Evolutionary conservation across 2,888 invertebrate genomes (phyloP).

Genomic region (Pristionchus entomophagus): DNA sequence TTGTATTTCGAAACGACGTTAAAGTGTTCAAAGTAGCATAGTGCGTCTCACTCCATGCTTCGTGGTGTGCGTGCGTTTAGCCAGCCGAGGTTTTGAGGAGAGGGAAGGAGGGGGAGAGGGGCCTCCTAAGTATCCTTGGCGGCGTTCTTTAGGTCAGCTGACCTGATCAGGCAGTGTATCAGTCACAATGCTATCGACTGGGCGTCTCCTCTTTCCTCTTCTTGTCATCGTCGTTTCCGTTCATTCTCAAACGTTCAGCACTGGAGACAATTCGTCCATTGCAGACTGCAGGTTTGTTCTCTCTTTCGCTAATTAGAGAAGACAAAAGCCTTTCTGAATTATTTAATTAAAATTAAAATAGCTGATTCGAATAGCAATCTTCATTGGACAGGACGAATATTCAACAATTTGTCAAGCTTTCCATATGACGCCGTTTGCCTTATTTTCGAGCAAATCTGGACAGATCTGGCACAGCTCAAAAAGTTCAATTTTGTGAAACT

Average conservation of each 20-base stretch:
- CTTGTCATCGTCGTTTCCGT: neutral
- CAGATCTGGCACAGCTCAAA: too few species aligned
- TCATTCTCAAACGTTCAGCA: neutral
- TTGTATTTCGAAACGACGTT: neutral
- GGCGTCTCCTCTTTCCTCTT: neutral
- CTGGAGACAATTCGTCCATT: slow-evolving; percentile 3
- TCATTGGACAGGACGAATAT: neutral
- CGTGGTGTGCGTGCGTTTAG: too few species aligned
- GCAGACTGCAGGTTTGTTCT: neutral
- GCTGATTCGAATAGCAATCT: neutral
- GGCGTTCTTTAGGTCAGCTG: neutral
- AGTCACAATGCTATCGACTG: neutral
- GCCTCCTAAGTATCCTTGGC: neutral
- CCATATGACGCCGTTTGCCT: too few species aligned
- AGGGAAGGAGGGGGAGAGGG: neutral
- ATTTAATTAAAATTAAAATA: neutral
- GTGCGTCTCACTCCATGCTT: too few species aligned
- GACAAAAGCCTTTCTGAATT: neutral
- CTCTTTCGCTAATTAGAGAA: neutral
- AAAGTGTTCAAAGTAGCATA: too few species aligned
- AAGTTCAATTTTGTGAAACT: too few species aligned
- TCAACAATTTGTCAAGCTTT: neutral
- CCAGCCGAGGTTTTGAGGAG: neutral
- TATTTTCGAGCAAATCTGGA: too few species aligned
- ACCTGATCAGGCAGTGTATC: neutral